phyloP scores from a whole-genome alignment of 2,888 invertebrate genomes.

The Philereme vetulata region DNA sequence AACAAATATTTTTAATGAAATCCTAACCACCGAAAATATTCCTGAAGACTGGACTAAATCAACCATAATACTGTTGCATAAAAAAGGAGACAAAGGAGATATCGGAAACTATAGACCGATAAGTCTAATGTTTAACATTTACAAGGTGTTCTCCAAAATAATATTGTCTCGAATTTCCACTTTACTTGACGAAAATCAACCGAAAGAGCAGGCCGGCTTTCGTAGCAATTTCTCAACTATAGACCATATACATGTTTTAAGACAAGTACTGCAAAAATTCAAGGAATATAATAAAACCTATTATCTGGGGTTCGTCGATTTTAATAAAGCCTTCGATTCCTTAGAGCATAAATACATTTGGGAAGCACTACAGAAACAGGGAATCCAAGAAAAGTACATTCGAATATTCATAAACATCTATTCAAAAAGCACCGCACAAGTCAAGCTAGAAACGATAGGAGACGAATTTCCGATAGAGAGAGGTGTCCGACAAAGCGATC shows the following conservation, averaged over 20 bases:
- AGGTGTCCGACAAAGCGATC: too few species aligned
- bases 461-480: slow-evolving; percentile 11
- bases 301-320: slow-evolving; percentile 38
- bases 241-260: slow-evolving; percentile 32
- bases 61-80: slow-evolving; percentile 23
- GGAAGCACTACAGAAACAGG: slow-evolving; percentile 33
- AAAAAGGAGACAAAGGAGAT: slow-evolving; percentile 29
- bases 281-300: slow-evolving; percentile 32
- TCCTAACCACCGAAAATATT: slow-evolving; percentile 16
- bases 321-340: slow-evolving; percentile 38
- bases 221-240: slow-evolving; percentile 20
- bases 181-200: slow-evolving; percentile 1
- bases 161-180: slow-evolving; percentile 27
- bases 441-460: slow-evolving; percentile 35
- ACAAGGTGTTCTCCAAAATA: slow-evolving; percentile 25
- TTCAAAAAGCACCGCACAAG: slow-evolving; percentile 29
- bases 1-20: background rate
- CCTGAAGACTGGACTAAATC: slow-evolving; percentile 23
- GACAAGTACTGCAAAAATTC: slow-evolving; percentile 23
- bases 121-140: too few species aligned
- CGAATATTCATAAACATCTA: slow-evolving; percentile 37
- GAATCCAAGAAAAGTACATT: slow-evolving; percentile 35
- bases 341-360: slow-evolving; percentile 33
- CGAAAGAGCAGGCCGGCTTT: too few species aligned
- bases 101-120: slow-evolving; percentile 25